Evolutionary conservation across 2,113 vertebrate genomes (phyloP).

Genomic region (Fulmarus glacialis): DNA sequence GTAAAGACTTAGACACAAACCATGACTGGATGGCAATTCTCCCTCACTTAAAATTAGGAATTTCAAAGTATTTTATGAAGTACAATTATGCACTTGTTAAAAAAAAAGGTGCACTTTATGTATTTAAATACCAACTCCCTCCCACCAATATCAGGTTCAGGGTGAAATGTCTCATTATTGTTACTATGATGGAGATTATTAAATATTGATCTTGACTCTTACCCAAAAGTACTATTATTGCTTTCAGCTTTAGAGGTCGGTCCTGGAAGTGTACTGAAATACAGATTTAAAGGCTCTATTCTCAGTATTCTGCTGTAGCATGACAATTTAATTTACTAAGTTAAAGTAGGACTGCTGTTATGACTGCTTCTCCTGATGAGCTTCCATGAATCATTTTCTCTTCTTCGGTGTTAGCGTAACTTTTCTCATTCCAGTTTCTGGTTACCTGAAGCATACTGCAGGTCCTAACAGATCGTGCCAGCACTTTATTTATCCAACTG

Average conservation of each 20-base stretch:
- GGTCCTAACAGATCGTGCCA: not conserved
- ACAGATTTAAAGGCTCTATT: not conserved
- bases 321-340: not conserved
- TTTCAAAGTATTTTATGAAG: not conserved
- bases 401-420: not conserved
- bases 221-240: not conserved
- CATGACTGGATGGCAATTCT: not conserved
- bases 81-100: not conserved
- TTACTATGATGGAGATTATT: not conserved
- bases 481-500: not conserved
- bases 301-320: not conserved
- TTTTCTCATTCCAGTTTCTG: not conserved
- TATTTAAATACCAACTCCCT: not conserved
- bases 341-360: not conserved
- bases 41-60: not conserved
- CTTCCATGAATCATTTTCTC: not conserved
- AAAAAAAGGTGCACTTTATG: not conserved
- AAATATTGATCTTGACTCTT: not conserved
- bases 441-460: not conserved
- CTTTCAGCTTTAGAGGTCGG: not conserved
- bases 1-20: not conserved
- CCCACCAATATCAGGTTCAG: not conserved
- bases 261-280: not conserved
- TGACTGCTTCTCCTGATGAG: not conserved
- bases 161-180: not conserved